Base-by-base conservation (phyloP, 2,888 invertebrate genomes). In the Notocelia uddmanniana region DNA sequence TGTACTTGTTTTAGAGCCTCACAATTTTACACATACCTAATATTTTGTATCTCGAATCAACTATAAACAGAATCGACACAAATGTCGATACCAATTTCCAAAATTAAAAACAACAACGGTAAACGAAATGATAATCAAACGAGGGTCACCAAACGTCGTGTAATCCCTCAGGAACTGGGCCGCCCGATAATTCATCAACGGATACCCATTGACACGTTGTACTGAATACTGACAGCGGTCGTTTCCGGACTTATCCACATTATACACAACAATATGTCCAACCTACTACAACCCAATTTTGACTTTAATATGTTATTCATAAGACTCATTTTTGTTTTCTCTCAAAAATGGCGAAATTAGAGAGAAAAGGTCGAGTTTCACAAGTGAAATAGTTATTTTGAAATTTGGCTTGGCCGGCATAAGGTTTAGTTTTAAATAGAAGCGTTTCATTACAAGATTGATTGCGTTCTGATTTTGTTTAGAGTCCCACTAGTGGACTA, bases 381-480 rank as follows among this genome's bases (percentile, higher is more conserved):
- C 60, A 23, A 54, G 64, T 54, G 23, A 68, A 75, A 77, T 55
- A 73, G 57, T 67, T 63, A 66, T 76, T 69, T 75, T 72, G 59
- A 23, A 59, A 58, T 59, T n/a, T 62, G 31, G 54, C 11, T 26
- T 6, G 5, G 45, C 11, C 10, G 21, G 6, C 41, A 54, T 63
- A 63, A 77, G 62, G 68, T 76, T 64, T 68, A 45, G 74, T 66
- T 77, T 77, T 74, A 55, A 59, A 63, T 54, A 37, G 26, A 57
- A 60, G 57, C 62, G 73, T 74, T 76, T 77, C 71, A 74, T 80
- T 74, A 77, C 72, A 73, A 80, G 81, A 81, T 81, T 82, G 81
- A 82, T 83, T 80, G 79, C 78, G 78, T 79, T 79, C 78, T 80
- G 81, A 84, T 82, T 82, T 82, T 79, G 76, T 77, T 78, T 80